Base-by-base conservation (phyloP, 2,888 invertebrate genomes). In the Griposia aprilina region DNA sequence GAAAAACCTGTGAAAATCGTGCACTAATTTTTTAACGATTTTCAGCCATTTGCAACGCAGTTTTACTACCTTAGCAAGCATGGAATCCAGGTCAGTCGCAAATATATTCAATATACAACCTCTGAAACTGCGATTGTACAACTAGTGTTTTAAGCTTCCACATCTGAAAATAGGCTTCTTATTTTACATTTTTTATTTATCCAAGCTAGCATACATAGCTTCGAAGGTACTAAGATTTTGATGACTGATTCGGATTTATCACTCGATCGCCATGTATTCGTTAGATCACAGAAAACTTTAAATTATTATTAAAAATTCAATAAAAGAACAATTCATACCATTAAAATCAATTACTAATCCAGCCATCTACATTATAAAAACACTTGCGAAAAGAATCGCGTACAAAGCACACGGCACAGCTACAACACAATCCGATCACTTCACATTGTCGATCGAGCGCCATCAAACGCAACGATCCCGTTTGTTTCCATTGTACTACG, bases 391-490 rank as follows among this genome's bases (percentile, higher is more conserved):
- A n/a, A 74, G 30, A 78, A 76, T 81, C 66, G 48, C 23, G 76
- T 68, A 76, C 48, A 67, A 36, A 85, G 55, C 82, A 83, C 87
- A 80, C 72, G 65, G 30, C 83, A 89, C 84, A 72, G 70, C 30
- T 74, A 73, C 60, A 74, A 72, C 85, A 85, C 87, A 86, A 88
- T 85, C 80, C 78, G 83, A 80, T 85, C 92, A 94, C 93, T 94
- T 94, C 93, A 94, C 93, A 93, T 93, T 90, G 90, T 92, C 90
- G 88, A 88, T 90, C 89, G 88, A 89, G 88, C 87, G 85, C 76
- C 86, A 88, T 93, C 89, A 90, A 91, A 89, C 88, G 90, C 85
- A 90, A 87, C 89, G 91, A 91, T 90, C 87, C 84, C 89, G 83
- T 90, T 88, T 87, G 89, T 89, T 90, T 87, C 90, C 94, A 94